Conservation (phyloP, 2,113 vertebrate species). For the Pao palembangensis region DNA sequence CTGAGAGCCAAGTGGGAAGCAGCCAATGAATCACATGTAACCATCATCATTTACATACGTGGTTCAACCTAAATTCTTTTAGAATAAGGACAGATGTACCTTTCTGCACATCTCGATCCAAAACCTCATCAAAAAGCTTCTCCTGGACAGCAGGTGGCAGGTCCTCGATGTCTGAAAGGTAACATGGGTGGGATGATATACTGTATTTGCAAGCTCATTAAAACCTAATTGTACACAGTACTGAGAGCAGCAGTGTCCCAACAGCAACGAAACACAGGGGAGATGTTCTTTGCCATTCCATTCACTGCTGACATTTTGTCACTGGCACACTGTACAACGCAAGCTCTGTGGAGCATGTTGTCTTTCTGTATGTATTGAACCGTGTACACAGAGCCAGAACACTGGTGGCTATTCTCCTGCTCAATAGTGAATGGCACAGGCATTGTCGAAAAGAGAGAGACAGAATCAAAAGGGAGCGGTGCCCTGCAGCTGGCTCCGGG, state of each 20-base stretch:
- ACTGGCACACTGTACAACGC: slow-evolving; percentile 51
- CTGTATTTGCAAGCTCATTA: slow-evolving; percentile 12
- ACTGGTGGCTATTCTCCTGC: slow-evolving; percentile 56
- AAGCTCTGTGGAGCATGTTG: slow-evolving; percentile 36
- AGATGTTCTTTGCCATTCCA: slow-evolving; percentile 31
- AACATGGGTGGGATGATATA: slow-evolving; percentile 1
- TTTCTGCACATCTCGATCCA: slow-evolving; percentile 98
- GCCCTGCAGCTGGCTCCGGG: slow-evolving; percentile 38
- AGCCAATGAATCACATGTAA: slow-evolving; percentile 1
- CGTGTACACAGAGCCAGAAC: slow-evolving; percentile 45
- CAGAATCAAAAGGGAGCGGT: slow-evolving; percentile 8
- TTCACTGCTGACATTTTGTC: slow-evolving; percentile 53
- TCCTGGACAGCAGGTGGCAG: slow-evolving; percentile 93
- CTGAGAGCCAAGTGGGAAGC: not conserved
- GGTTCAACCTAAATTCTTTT: no score
- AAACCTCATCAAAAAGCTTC: slow-evolving; percentile 94
- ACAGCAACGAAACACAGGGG: slow-evolving; percentile 40
- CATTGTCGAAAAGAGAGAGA: slow-evolving; percentile 43
- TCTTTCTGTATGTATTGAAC: slow-evolving; percentile 42
- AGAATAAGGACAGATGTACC: slow-evolving; percentile 67
- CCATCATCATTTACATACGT: no score
- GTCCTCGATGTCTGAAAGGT: slow-evolving; percentile 91
- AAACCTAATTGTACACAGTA: not conserved
- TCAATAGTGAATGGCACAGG: slow-evolving; percentile 54
- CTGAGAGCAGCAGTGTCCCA: slow-evolving; percentile 7